A percentile compares a stretch with the other conserved stretches of the same genome.
These are phyloP conservation scores for Spea hammondii DNA, from an alignment of 2,797 vertebrate genomes.

Conservation along the genomic window DNA sequence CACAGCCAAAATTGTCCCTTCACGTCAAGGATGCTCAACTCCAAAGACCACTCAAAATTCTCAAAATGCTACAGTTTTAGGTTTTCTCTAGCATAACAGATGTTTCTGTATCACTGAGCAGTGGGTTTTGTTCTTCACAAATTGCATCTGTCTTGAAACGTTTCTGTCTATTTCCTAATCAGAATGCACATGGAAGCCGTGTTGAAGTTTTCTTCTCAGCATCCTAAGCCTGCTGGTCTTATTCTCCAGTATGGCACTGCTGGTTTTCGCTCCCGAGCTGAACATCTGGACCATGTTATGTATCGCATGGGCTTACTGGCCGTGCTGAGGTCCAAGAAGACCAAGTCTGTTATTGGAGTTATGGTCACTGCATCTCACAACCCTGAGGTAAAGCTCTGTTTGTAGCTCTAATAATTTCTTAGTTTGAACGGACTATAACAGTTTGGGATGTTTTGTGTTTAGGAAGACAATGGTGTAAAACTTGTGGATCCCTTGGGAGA, in stretches of 20 bases:
- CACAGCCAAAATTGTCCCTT: no score
- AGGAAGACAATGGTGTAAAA: constrained; percentile 96
- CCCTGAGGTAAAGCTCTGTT: constrained; percentile 78
- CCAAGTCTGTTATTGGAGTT: constrained; percentile 80
- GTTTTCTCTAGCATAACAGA: no score
- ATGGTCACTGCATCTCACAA: constrained; percentile 99
- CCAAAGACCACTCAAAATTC: no score
- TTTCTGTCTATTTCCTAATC: constrained; percentile 52
- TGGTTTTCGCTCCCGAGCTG: constrained; percentile 81
- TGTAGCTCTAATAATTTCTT: background rate
- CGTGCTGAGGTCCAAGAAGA: constrained; percentile 78
- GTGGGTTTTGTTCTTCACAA: no score
- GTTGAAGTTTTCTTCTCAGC: constrained; percentile 64
- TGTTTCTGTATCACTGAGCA: no score
- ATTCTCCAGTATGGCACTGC: constrained; percentile 88
- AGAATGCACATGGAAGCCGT: constrained; percentile 77
- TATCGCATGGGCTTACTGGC: constrained; percentile 93
- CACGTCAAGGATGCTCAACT: no score
- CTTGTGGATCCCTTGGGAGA: constrained; percentile 91
- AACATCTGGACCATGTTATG: constrained; percentile 85
- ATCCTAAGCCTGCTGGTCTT: constrained; percentile 78
- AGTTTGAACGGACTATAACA: background rate
- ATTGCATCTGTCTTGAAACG: no score
- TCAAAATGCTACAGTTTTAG: no score
- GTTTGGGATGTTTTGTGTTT: constrained; percentile 19